Percentiles rank a stretch among this genome's conserved stretches.
Conservation (phyloP, 2,113 vertebrate genomes). For the Cercocebus atys region DNA sequence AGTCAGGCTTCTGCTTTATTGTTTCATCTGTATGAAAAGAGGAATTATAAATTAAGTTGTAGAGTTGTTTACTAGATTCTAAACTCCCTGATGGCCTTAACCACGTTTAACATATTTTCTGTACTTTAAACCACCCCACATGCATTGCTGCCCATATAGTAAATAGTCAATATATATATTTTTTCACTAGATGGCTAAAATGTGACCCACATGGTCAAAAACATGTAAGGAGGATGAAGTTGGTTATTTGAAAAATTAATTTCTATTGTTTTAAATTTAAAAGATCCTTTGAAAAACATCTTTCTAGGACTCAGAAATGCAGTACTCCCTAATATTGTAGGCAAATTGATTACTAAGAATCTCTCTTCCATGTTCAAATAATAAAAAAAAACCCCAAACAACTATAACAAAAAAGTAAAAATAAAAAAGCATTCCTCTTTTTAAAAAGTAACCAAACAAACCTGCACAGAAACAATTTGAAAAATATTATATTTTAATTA, state of each 20-base stretch:
- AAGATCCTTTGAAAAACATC: not conserved
- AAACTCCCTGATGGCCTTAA: not conserved
- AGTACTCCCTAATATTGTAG: not conserved
- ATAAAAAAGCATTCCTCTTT: not conserved
- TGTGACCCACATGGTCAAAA: not conserved
- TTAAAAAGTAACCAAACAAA: not conserved
- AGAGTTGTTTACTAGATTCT: not conserved
- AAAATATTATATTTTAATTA: not conserved
- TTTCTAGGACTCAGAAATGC: not conserved
- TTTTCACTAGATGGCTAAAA: not conserved
- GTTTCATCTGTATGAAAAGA: not conserved
- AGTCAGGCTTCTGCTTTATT: not conserved
- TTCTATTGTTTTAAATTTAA: not conserved
- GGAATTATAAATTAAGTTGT: not conserved
- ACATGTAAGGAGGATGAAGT: not conserved
- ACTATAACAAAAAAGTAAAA: not conserved
- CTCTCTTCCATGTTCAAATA: not conserved
- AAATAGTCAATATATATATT: not conserved
- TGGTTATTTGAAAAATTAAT: not conserved
- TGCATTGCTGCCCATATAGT: not conserved
- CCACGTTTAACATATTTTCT: not conserved
- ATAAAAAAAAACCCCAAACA: not conserved
- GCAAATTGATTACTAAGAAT: not conserved
- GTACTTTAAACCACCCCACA: not conserved
- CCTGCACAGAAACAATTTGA: not conserved